Evolutionary conservation across 1,140 invertebrate species (phyloP).

Genomic region (Conus betulinus): DNA sequence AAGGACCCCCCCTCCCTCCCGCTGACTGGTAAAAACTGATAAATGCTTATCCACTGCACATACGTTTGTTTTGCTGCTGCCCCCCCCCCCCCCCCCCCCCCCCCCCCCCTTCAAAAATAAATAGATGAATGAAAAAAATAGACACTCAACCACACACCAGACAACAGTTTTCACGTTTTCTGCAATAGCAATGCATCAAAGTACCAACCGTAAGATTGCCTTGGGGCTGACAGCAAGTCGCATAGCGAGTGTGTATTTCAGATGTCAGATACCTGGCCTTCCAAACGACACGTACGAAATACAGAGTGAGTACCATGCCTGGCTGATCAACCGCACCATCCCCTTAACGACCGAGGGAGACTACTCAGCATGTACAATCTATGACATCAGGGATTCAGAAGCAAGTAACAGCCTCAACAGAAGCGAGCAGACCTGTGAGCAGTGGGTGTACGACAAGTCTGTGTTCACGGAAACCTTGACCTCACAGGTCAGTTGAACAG

Average conservation of each 20-base stretch:
- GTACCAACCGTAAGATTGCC: too few species aligned
- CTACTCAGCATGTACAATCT: conserved; percentile 18
- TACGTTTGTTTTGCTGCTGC: too few species aligned
- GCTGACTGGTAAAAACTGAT: too few species aligned
- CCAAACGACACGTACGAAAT: conserved; percentile 58
- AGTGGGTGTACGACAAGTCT: conserved; percentile 60
- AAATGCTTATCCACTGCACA: too few species aligned
- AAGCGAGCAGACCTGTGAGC: conserved; percentile 27
- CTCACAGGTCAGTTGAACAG: conserved; percentile 45
- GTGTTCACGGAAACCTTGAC: conserved; percentile 49
- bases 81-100: too few species aligned
- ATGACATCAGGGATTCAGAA: background rate
- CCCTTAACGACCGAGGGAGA: conserved; percentile 34
- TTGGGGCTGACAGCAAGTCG: too few species aligned
- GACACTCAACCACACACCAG: too few species aligned
- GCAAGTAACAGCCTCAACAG: background rate
- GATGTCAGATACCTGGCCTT: conserved; percentile 51
- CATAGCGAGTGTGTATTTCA: background rate
- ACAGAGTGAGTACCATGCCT: conserved; percentile 38
- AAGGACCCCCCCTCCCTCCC: too few species aligned
- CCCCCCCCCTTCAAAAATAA: too few species aligned
- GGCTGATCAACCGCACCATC: conserved; percentile 51
- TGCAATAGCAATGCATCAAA: too few species aligned
- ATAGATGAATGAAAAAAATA: too few species aligned
- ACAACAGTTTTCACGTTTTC: too few species aligned